These are phyloP conservation scores for Xiphophorus maculatus DNA, from an alignment of 2,113 vertebrate species.

Conservation along the genomic window DNA sequence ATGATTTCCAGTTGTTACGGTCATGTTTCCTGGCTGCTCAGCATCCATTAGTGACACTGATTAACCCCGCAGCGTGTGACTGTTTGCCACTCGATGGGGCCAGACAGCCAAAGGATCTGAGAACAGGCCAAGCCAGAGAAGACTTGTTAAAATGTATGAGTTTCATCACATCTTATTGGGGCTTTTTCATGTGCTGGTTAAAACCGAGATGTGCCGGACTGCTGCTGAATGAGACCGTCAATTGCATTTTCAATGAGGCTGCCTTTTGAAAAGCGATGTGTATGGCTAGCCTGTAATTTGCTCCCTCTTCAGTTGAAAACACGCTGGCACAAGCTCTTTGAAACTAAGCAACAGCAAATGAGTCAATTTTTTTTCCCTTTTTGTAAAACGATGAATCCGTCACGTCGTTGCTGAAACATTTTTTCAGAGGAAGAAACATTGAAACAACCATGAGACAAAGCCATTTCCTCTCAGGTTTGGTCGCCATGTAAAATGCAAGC, in stretches of 20 bases:
- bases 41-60: slow-evolving; percentile 75
- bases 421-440: background rate
- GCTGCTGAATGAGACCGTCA: slow-evolving; percentile 53
- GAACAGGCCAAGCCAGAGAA: slow-evolving; percentile 31
- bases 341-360: background rate
- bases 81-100: slow-evolving; percentile 49
- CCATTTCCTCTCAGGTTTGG: background rate
- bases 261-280: slow-evolving; percentile 44
- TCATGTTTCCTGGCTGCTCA: slow-evolving; percentile 36
- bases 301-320: slow-evolving; percentile 7
- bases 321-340: background rate
- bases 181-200: slow-evolving; percentile 66
- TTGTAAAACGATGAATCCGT: background rate
- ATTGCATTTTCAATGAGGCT: slow-evolving; percentile 52
- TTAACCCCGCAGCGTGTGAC: slow-evolving; percentile 66
- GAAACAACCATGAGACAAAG: background rate
- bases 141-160: slow-evolving; percentile 73
- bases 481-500: background rate
- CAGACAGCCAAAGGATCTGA: slow-evolving; percentile 50
- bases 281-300: slow-evolving; percentile 20
- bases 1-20: slow-evolving; percentile 61
- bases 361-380: background rate
- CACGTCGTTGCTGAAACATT: background rate
- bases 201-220: slow-evolving; percentile 41
- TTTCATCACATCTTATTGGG: slow-evolving; percentile 66